Base-by-base conservation (phyloP, 2,888 invertebrate genomes). In the Pomacea canaliculata region DNA sequence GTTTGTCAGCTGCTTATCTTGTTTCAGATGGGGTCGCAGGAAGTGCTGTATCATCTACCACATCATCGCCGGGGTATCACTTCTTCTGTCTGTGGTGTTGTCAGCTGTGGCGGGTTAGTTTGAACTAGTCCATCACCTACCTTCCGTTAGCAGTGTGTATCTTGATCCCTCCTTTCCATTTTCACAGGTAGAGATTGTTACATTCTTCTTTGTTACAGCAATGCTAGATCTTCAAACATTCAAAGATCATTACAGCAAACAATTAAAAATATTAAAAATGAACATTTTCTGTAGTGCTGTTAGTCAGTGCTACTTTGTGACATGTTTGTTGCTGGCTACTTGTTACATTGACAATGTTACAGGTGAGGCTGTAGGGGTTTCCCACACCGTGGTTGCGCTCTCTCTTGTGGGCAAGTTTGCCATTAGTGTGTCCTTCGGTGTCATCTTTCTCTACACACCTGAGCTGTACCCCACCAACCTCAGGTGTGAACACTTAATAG, bases 381-480 rank as follows among this genome's bases (percentile, higher is more conserved):
- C 19, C 7, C 65, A 63, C 19, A 60, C 81, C 73, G 73, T 84
- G 82, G 69, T 81, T 80, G n/a, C 65, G 80, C 69, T 78, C 9
- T 49, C 75, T 16, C 70, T 79, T 9, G 23, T 75, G 62, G 79
- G 77, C 7, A 77, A 79, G 48, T 79, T 79, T 27, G 77, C 69
- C 23, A 70, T 79, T 16, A 71, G 70, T n/a, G 48, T 60, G 1
- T 83, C 84, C 0, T 87, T 84, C 49, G 84, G 83, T 49, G 80
- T 83, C 3, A 68, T 86, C 48, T 86, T 84, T 65, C 74, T 86
- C 8, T 85, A 84, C 75, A 83, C 87, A 12, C 84, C 86, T 4
- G 86, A 87, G 75, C 76, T 86, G 12, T 87, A 84, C 72, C 87
- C 87, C 0, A 87, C 87, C n/a, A 85, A 84, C 74, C 76, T 87